phyloP scores from a whole-genome alignment of 2,113 vertebrate species.

The Saguinus midas region DNA sequence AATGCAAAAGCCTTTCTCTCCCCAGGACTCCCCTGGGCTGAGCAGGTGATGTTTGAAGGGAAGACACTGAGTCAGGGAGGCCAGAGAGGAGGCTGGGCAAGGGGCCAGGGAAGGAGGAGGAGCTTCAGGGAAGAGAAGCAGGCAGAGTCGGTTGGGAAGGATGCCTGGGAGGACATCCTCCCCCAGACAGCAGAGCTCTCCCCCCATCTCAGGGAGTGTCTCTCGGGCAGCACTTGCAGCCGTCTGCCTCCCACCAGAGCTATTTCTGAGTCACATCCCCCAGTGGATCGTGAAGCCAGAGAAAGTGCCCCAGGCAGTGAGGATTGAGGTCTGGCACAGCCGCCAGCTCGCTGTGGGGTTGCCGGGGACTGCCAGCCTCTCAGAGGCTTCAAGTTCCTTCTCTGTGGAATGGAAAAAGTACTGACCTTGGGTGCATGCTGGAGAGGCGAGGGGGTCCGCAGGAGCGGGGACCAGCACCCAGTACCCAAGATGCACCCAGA shows the following conservation, averaged over 20 bases:
- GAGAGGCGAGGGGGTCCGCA: background rate
- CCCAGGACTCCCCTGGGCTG: background rate
- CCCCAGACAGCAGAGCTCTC: background rate
- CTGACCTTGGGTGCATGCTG: accelerated
- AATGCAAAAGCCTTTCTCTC: background rate
- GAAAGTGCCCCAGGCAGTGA: background rate
- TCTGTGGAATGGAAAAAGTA: background rate
- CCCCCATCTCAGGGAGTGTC: accelerated
- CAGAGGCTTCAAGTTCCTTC: accelerated
- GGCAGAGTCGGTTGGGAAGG: background rate
- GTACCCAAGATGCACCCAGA: background rate
- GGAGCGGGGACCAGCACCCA: background rate
- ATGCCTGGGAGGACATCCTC: accelerated
- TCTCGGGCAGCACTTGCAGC: background rate
- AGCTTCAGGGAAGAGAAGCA: background rate
- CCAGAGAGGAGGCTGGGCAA: background rate
- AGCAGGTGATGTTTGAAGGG: no score
- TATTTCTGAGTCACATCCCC: background rate
- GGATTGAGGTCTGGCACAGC: background rate
- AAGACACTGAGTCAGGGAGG: background rate
- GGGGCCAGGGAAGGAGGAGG: background rate
- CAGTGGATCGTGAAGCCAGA: background rate
- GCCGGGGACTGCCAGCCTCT: accelerated
- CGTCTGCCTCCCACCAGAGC: background rate
- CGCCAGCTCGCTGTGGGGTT: background rate